Conservation (phyloP, 2,888 invertebrate species). For the Chirona hameri region DNA sequence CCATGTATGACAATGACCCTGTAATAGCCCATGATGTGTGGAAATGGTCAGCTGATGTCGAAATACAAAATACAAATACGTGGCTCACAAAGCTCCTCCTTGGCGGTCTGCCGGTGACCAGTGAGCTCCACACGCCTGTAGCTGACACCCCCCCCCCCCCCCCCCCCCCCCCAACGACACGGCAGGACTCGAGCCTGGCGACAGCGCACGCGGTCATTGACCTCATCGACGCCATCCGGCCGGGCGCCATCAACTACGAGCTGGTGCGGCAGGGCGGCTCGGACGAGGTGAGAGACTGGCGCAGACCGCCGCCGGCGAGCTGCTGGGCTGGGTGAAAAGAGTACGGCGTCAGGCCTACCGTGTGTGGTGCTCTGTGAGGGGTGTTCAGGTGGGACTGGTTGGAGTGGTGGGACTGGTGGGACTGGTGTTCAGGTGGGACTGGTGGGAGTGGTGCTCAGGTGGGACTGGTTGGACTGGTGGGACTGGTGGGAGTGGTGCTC, state of each 20-base stretch:
- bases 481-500: too few species aligned
- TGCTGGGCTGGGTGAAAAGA: background rate
- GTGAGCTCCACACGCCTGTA: too few species aligned
- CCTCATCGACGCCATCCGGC: conserved; percentile 93
- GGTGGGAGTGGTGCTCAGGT: background rate
- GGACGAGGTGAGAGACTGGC: conserved; percentile 63
- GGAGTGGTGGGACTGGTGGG: background rate
- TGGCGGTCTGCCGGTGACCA: too few species aligned
- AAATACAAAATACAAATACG: too few species aligned
- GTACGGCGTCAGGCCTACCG: background rate
- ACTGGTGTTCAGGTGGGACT: background rate
- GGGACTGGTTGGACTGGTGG: background rate
- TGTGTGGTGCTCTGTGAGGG: too few species aligned
- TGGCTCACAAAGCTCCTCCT: too few species aligned
- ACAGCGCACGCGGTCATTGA: conserved; percentile 91
- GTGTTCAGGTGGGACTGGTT: background rate
- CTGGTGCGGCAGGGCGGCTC: conserved; percentile 73
- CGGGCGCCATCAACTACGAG: conserved; percentile 91
- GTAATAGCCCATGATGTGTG: too few species aligned
- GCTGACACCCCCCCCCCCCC: too few species aligned
- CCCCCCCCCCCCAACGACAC: too few species aligned
- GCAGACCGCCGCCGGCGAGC: too few species aligned
- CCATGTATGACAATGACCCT: too few species aligned
- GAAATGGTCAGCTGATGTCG: too few species aligned
- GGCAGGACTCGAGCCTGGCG: conserved; percentile 78